Evolutionary conservation across 2,113 vertebrate genomes (phyloP), one percentile per base, ranked within the genome.

Genomic region (Alethe castanea): DNA sequence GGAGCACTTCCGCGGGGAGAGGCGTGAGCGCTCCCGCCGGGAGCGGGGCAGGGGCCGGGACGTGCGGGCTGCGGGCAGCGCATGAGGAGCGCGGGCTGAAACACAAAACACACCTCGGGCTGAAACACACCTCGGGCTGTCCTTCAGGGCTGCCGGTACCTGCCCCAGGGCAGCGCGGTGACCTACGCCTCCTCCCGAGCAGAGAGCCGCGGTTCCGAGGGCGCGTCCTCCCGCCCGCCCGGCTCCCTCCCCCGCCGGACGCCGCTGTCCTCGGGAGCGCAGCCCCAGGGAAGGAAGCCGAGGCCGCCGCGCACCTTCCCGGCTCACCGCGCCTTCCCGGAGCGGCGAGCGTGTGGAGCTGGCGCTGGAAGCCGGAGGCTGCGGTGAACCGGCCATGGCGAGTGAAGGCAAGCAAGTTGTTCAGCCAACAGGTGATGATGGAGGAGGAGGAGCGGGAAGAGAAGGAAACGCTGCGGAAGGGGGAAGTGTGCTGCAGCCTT

Each of bases 341-440:
- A 29, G 80, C 24, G 23, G 40, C 24, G 36, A 36, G 66, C 11
- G 66, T 8, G 59, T 4, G 59, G 31, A 8, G 36, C 56, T 19
- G 76, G 79, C 44, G 11, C 35, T 77, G 19, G 66, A 7, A 62
- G 47, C n/a, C n/a, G 48, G 7, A 19, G 64, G 35, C 73, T 60
- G 35, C 76, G 79, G 69, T 3, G 91, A 73, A 40, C 90, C 56
- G 24, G 93, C 95, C 57, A 98, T 98, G 98, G 97, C 98, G 76
- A 98, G 98, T 7, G 97, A 96, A 52, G 97, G 81, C 92, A 94
- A 40, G 57, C 93, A 92, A 86, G 97, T 86, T 94, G 92, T 95
- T 79, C 96, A 88, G 94, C 94, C 97, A 92, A 97, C 98, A 97
- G 97, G 98, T 97, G 98, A 97, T 95, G 97, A 83, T 76, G 95